Evolutionary conservation across 2,888 invertebrate genomes (phyloP).

Genomic region (Chrysodeixis includens): DNA sequence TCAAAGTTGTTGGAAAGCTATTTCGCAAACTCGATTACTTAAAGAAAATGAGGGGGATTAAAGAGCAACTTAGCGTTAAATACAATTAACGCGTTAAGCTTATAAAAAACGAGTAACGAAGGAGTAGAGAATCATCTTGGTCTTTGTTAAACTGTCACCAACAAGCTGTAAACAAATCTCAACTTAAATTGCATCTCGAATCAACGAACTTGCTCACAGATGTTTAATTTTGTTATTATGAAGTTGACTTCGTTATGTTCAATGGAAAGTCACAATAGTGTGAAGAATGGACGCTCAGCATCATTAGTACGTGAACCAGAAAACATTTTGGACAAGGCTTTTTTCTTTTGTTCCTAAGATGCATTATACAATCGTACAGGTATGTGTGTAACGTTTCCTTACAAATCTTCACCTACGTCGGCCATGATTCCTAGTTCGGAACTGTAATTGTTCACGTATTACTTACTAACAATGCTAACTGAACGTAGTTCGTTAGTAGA

Average conservation of each 20-base stretch:
- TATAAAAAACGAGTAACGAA: constrained; percentile 46
- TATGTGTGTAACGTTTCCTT: background rate
- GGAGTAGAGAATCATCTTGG: constrained; percentile 41
- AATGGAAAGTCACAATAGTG: constrained; percentile 50
- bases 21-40: constrained; percentile 48
- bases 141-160: constrained; percentile 56
- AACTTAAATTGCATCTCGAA: constrained; percentile 57
- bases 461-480: constrained; percentile 24
- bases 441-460: constrained; percentile 33
- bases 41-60: constrained; percentile 53
- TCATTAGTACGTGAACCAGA: constrained; percentile 35
- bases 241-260: constrained; percentile 39
- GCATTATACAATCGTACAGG: background rate
- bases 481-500: constrained; percentile 46
- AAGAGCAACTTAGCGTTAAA: constrained; percentile 51
- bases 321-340: constrained; percentile 31
- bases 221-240: constrained; percentile 44
- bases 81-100: constrained; percentile 53
- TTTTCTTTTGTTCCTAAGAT: constrained; percentile 8
- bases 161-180: constrained; percentile 54
- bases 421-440: constrained; percentile 6
- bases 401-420: background rate
- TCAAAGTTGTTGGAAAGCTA: constrained; percentile 53
- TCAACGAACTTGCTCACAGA: constrained; percentile 38
- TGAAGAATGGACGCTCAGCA: constrained; percentile 38